These are phyloP conservation scores for Atta texana DNA, from an alignment of 1,140 invertebrate genomes.

Conservation along the genomic window DNA sequence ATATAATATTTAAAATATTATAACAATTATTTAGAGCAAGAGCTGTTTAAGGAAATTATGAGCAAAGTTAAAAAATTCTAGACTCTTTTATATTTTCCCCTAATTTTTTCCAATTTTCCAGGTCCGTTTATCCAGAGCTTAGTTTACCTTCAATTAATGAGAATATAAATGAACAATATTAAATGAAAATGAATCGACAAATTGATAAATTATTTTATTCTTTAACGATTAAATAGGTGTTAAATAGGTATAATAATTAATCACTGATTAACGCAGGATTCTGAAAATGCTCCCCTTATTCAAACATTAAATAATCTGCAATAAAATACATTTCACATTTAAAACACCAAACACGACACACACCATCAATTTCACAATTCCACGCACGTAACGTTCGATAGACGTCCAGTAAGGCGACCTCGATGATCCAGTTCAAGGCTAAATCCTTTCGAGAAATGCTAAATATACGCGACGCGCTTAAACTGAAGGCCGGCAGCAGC, in stretches of 20 bases:
- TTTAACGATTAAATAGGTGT: background rate
- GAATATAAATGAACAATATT: background rate
- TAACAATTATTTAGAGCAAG: too few species aligned
- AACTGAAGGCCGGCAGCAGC: background rate
- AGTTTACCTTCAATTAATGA: background rate
- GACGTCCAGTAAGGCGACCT: background rate
- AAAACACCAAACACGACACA: background rate
- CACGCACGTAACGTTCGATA: background rate
- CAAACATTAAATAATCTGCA: background rate
- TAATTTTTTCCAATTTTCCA: background rate
- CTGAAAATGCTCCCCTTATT: background rate
- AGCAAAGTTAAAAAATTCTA: too few species aligned
- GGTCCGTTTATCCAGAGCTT: too few species aligned
- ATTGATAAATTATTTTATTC: background rate
- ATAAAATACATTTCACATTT: background rate
- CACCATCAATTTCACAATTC: background rate
- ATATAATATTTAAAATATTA: too few species aligned
- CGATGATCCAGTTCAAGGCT: constrained; percentile 38
- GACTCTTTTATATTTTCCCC: too few species aligned
- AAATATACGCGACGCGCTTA: background rate
- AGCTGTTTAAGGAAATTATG: too few species aligned
- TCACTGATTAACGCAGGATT: background rate
- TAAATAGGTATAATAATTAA: background rate
- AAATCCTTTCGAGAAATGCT: constrained; percentile 16
- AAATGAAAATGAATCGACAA: too few species aligned